Evolutionary conservation across 1,140 invertebrate species (phyloP).

Genomic region (Cephus cinctus): DNA sequence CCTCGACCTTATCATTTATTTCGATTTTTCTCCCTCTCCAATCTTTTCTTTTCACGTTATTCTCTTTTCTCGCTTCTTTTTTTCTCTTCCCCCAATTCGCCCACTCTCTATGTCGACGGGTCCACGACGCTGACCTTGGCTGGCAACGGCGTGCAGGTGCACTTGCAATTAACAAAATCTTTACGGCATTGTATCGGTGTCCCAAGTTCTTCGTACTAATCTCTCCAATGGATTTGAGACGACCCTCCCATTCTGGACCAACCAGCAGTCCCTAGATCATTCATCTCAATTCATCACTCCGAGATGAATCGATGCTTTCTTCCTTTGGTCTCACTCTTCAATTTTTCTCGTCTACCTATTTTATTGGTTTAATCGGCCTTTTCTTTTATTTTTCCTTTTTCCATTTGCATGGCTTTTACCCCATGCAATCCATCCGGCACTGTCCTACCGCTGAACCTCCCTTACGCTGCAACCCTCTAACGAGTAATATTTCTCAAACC

Average conservation of each 20-base stretch:
- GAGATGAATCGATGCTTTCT: not conserved
- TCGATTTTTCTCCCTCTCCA: not conserved
- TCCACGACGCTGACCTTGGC: slow-evolving; percentile 5
- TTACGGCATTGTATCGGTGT: slow-evolving; percentile 4
- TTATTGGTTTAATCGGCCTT: not conserved
- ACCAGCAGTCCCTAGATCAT: too few relatives aligned
- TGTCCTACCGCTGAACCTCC: too few relatives aligned
- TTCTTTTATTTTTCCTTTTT: not conserved
- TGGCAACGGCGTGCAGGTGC: not conserved
- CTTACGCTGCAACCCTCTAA: too few relatives aligned
- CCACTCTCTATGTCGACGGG: not conserved
- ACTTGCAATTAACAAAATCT: slow-evolving; percentile 7
- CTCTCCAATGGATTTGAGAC: too few relatives aligned
- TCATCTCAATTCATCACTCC: too few relatives aligned
- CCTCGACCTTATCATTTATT: too few relatives aligned
- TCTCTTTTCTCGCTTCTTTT: not conserved
- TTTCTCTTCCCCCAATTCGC: not conserved
- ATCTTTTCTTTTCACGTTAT: too few relatives aligned
- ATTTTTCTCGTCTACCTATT: not conserved
- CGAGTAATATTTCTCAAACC: too few relatives aligned
- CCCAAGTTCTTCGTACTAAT: not conserved
- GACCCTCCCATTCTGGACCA: not conserved
- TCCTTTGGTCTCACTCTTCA: not conserved
- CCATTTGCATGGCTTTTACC: too few relatives aligned
- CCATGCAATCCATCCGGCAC: too few relatives aligned